Base-by-base conservation (phyloP, 2,797 vertebrate genomes). In the Linurgus olivaceus region DNA sequence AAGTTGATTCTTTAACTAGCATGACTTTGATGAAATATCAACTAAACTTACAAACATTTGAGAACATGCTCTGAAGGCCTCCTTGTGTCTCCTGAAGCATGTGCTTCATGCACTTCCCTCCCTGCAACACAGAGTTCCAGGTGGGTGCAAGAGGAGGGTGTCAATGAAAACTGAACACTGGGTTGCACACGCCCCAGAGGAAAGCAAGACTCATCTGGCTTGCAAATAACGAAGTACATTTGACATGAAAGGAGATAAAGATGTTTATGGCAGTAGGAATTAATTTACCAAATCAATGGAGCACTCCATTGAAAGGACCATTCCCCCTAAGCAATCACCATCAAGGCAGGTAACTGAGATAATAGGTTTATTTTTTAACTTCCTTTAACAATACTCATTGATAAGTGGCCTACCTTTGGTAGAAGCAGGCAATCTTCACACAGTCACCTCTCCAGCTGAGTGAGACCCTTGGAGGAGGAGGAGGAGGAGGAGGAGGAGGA, bases 101-200 rank as follows among this genome's bases (percentile, higher is more conserved):
- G 1, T 3, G 2, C 23, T 54, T 54, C 19, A 5, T 1, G 1
- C 0, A 1, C 54, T 45, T 51, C 52, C 38, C 50, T 78, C 47
- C n/a, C 70, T 33, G 19, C 0, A 0, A 25, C 0, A 3, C 70
- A 25, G 66, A 3, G 0, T 50, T 62, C 33, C 33, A 62, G 37
- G 8, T 7, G 37, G 2, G 12, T 21, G 38, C 3, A 2, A 6
- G 11, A 23, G 13, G 7, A 8, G 17, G 0, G 3, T 16, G 18
- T 17, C 35, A 54, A 5, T 13, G 47, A 62, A 83, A 83, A 42
- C 1, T 16, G 25, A 79, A 13, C 1, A 6, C 10, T 90, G 54
- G 45, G 19, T 67, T 79, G 45, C 59, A 65, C 18, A n/a, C 13
- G 42, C 4, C 23, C 6, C 35, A 44, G 13, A 58, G 16, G 17